Conservation (phyloP, 1,140 invertebrate species). For the Trachelipus rathkii region DNA sequence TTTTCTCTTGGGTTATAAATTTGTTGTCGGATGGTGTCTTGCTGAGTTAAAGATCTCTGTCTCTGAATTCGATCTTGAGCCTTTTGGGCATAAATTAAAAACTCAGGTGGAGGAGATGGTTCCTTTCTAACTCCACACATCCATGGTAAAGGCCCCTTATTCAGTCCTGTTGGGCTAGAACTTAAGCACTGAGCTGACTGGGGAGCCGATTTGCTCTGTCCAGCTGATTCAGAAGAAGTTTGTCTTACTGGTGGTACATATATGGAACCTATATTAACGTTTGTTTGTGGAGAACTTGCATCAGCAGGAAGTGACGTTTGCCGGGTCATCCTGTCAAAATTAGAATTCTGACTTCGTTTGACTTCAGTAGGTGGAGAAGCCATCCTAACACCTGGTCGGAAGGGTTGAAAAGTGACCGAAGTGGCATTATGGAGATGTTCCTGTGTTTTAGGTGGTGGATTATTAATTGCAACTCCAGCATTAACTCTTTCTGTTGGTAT, state of each 20-base stretch:
- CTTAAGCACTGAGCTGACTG: constrained; percentile 4
- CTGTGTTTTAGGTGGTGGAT: no score
- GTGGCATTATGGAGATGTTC: no score
- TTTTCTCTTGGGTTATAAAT: constrained; percentile 44
- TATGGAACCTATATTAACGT: constrained; percentile 47
- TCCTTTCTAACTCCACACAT: constrained; percentile 46
- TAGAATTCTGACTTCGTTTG: not conserved
- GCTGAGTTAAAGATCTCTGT: constrained; percentile 29
- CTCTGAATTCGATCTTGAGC: constrained; percentile 37
- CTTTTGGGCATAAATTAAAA: constrained; percentile 49
- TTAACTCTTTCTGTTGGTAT: no score
- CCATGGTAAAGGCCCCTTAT: constrained; percentile 61
- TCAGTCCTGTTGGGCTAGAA: constrained; percentile 46
- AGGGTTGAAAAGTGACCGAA: not conserved
- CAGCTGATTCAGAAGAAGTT: not conserved
- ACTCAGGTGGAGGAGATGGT: constrained; percentile 26
- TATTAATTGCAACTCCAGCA: no score
- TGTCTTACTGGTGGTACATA: constrained; percentile 48
- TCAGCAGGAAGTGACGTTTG: constrained; percentile 37
- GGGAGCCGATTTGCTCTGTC: not conserved
- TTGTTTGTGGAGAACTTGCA: constrained; percentile 29
- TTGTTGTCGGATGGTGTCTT: constrained; percentile 49
- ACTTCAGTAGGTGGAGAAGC: constrained; percentile 25
- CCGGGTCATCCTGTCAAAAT: constrained; percentile 20
- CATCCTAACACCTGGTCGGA: constrained; percentile 22